phyloP scores from a whole-genome alignment of 2,797 vertebrate species.

The Oreonectes daqikongensis region DNA sequence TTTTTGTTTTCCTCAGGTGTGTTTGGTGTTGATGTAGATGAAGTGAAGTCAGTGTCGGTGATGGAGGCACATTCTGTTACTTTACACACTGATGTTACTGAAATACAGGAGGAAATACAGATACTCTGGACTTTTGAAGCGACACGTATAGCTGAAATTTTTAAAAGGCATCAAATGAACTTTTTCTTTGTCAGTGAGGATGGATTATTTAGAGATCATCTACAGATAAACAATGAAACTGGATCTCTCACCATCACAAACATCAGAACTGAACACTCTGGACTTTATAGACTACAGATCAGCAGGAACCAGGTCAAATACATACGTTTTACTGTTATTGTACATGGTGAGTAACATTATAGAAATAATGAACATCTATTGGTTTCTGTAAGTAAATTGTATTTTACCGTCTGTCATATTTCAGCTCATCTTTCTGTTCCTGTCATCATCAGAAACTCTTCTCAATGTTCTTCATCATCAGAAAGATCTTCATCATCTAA shows the following conservation, averaged over 20 bases:
- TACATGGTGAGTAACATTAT: not conserved
- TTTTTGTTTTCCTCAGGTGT: slow-evolving; percentile 7
- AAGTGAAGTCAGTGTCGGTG: not conserved
- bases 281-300: not conserved
- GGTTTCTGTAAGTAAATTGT: not conserved
- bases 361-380: not conserved
- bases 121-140: slow-evolving; percentile 14
- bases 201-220: not conserved
- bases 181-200: not conserved
- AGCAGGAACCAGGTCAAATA: fast-evolving
- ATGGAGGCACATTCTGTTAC: not conserved
- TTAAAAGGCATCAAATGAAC: fast-evolving
- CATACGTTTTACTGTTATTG: not conserved
- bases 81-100: not conserved
- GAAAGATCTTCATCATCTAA: not conserved
- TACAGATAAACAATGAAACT: not conserved
- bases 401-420: not conserved
- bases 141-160: fast-evolving
- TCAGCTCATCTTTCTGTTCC: not conserved
- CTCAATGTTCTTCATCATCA: not conserved
- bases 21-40: not conserved
- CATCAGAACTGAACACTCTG: slow-evolving; percentile 6
- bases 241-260: slow-evolving; percentile 31
- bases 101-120: not conserved
- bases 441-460: no score